Conservation (phyloP, 2,113 vertebrate species). For the Gallinago media region DNA sequence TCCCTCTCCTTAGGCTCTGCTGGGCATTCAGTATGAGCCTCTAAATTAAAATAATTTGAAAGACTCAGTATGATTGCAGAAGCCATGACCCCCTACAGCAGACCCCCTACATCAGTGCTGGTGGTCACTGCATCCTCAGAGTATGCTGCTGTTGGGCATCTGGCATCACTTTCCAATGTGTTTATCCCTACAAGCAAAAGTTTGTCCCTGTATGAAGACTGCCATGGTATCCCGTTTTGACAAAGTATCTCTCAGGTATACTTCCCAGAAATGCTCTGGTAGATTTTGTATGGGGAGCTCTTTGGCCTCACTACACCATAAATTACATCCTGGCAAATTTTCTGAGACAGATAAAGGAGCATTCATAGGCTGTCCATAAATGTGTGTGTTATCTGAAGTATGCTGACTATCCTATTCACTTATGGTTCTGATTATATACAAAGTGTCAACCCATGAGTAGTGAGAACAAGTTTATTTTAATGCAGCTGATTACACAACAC, state of each 20-base stretch:
- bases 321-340: neutral
- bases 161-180: neutral
- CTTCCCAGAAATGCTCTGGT: neutral
- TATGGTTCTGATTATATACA: neutral
- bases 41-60: neutral
- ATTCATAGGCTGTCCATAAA: neutral
- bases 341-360: neutral
- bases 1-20: neutral
- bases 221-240: neutral
- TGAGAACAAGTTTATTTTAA: constrained; percentile 45
- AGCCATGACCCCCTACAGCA: neutral
- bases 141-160: neutral
- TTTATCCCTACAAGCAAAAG: neutral
- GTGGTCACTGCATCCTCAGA: accelerated
- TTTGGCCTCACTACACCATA: neutral
- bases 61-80: neutral
- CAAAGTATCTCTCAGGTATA: neutral
- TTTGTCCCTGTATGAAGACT: neutral
- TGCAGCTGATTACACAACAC: neutral
- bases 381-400: constrained; percentile 5
- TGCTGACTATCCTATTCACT: neutral
- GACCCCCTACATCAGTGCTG: neutral
- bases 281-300: neutral
- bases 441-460: neutral
- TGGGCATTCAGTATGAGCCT: neutral